These are phyloP conservation scores for Limnephilus auricula DNA, from an alignment of 2,888 invertebrate genomes.

Conservation along the genomic window DNA sequence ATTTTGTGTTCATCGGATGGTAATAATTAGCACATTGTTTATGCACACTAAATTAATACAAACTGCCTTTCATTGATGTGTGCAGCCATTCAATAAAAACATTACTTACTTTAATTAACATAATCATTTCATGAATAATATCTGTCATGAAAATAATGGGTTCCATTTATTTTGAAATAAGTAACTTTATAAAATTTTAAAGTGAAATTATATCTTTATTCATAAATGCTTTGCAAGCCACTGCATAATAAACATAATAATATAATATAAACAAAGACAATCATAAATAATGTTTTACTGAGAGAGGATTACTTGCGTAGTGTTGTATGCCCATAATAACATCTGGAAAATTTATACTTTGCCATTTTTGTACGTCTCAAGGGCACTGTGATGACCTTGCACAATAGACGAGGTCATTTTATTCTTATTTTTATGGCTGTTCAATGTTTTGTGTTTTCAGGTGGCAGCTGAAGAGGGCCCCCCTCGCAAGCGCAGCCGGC, in stretches of 20 bases:
- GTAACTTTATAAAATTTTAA: background rate
- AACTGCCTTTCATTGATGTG: background rate
- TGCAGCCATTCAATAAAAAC: background rate
- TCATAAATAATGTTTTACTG: background rate
- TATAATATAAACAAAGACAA: background rate
- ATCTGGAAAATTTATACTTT: background rate
- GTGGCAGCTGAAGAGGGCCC: conserved; percentile 71
- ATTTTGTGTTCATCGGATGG: no score
- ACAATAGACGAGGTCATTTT: background rate
- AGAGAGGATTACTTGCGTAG: background rate
- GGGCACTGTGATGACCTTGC: background rate
- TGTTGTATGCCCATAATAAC: background rate
- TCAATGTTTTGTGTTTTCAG: conserved; percentile 23
- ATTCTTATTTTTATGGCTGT: background rate
- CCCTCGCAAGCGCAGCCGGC: conserved; percentile 74
- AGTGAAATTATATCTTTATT: background rate
- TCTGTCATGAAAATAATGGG: background rate
- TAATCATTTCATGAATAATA: background rate
- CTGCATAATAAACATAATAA: background rate
- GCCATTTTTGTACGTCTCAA: background rate
- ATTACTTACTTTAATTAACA: background rate
- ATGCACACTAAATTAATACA: background rate
- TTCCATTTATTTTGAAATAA: background rate
- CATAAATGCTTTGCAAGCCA: background rate
- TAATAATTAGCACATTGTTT: background rate